Percentiles rank a stretch among this genome's conserved stretches.
Conservation (phyloP, 1,140 invertebrate genomes). For the Drosophila pruinosa region DNA sequence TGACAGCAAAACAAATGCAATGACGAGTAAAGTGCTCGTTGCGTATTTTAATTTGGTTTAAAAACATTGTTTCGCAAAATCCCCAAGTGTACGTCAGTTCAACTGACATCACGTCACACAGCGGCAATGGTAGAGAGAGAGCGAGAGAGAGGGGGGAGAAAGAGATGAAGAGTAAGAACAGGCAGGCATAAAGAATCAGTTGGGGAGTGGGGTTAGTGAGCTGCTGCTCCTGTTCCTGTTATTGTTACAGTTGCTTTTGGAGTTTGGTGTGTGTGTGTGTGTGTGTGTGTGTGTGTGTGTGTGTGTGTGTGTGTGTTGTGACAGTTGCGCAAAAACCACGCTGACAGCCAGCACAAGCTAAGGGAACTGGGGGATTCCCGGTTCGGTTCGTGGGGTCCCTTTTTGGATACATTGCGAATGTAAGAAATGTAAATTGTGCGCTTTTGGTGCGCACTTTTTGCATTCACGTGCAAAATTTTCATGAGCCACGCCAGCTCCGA, state of each 20-base stretch:
- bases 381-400: slow-evolving; percentile 7
- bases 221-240: slow-evolving; percentile 34
- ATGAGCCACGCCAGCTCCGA: slow-evolving; percentile 48
- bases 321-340: slow-evolving; percentile 76
- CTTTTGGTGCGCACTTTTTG: slow-evolving; percentile 65
- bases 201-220: slow-evolving; percentile 14
- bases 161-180: background rate
- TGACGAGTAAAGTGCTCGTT: slow-evolving; percentile 79
- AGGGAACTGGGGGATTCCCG: slow-evolving; percentile 54
- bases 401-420: slow-evolving; percentile 50
- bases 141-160: background rate
- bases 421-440: slow-evolving; percentile 78
- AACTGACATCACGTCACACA: slow-evolving; percentile 69
- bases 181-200: slow-evolving; percentile 35
- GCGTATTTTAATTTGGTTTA: slow-evolving; percentile 80
- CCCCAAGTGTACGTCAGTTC: slow-evolving; percentile 75
- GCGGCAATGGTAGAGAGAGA: background rate
- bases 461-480: slow-evolving; percentile 75
- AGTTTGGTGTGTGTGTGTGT: slow-evolving; percentile 19
- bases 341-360: slow-evolving; percentile 57
- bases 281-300: slow-evolving; percentile 31
- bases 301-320: slow-evolving; percentile 63
- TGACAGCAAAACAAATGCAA: slow-evolving; percentile 78
- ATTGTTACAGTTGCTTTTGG: slow-evolving; percentile 19
- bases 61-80: slow-evolving; percentile 79